These are phyloP conservation scores for Carduelis carduelis DNA, from an alignment of 2,797 vertebrate species.

Conservation along the genomic window DNA sequence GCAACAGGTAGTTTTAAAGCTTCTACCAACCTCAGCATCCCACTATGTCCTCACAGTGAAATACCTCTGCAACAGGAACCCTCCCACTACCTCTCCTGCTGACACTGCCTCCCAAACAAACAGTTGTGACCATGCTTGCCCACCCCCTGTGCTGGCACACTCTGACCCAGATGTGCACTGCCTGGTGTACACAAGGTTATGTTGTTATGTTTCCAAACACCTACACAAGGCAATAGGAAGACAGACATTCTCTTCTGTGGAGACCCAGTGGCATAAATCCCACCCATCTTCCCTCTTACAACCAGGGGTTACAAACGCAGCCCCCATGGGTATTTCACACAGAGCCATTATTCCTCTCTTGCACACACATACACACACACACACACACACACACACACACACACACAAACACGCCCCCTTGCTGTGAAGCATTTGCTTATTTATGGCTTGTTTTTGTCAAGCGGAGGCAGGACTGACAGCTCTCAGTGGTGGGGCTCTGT, in stretches of 20 bases:
- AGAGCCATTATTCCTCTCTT: neutral
- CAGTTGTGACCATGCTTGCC: neutral
- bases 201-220: slow-evolving; percentile 25
- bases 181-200: neutral
- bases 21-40: neutral
- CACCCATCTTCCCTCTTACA: neutral
- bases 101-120: neutral
- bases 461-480: slow-evolving; percentile 67
- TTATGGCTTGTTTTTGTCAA: slow-evolving; percentile 68
- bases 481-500: slow-evolving; percentile 68
- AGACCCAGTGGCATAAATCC: neutral
- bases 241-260: neutral
- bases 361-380: neutral
- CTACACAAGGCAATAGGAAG: neutral
- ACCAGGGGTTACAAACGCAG: neutral
- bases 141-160: fast-evolving
- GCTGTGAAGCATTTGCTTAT: slow-evolving; percentile 68
- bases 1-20: slow-evolving; percentile 1
- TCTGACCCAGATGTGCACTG: neutral
- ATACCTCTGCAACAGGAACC: neutral
- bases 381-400: neutral
- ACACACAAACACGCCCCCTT: neutral
- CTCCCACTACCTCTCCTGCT: neutral
- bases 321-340: neutral
- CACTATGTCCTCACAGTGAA: neutral